Evolutionary conservation across 2,888 invertebrate species (phyloP), one percentile per base, ranked within the genome.

Genomic region (Ectropis crepuscularia): DNA sequence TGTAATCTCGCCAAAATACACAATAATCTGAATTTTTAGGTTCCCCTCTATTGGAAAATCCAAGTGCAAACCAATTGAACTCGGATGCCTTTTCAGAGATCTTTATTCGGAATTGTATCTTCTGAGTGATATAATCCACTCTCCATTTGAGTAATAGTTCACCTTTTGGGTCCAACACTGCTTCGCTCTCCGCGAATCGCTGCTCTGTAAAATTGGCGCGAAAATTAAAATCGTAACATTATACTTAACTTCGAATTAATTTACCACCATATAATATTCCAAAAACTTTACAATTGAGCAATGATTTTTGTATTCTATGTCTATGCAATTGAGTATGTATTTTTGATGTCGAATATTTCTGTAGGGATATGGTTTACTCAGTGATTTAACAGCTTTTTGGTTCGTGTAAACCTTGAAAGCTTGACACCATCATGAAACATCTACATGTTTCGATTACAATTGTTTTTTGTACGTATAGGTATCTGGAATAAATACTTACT

Each of bases 21-120:
- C 98, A 98, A 66, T 97, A 95, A 88, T 98, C 98, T 0, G 97
- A 96, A 47, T 95, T 94, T 65, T 94, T 94, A 5, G 94, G 77
- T 50, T 95, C 94, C 0, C 98, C 98, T 63, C 96, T 94, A 77
- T 97, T 95, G 0, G 98, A 98, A 88, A 98, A 98, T 42, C 98
- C 98, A 53, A 98, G 78, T 0, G 96, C 97, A 76, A 98, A 95
- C 98, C 98, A 98, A 55, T 93, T 93, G 74, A 87, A 86, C 0
- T 82, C 80, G 9, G 93, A 91, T 0, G 86, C 85, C 48, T 88
- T 83, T 2, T 87, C 83, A 0, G 94, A 89, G 48, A 94, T 76
- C 55, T 93, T 87, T 11, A 95, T 78, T 74, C 93, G 93, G 70
- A 95, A 94, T 28, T 80, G 77, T 55, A 92, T 85, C 71, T 85